Evolutionary conservation across 2,888 invertebrate genomes (phyloP).

Genomic region (Drosophila borborema): DNA sequence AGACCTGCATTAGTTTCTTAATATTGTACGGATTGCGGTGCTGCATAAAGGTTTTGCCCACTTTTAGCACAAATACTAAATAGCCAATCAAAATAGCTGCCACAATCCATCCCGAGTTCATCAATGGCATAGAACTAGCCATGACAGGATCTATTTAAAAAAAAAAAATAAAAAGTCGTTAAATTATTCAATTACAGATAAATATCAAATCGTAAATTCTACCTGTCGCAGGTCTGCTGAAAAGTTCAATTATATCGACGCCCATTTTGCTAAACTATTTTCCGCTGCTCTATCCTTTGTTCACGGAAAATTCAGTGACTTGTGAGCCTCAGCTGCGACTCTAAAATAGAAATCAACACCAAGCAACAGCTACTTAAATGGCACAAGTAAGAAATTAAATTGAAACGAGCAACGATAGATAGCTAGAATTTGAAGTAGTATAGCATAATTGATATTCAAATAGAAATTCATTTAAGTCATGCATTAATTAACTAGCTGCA

Average conservation of each 20-base stretch:
- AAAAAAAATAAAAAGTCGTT: no score
- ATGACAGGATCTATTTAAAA: slow-evolving; percentile 7
- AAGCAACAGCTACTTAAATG: neutral
- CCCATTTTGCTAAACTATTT: neutral
- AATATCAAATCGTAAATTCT: neutral
- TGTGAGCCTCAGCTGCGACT: neutral
- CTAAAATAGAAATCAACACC: neutral
- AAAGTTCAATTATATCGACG: neutral
- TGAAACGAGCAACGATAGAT: neutral
- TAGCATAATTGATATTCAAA: neutral
- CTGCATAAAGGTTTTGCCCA: slow-evolving; percentile 91
- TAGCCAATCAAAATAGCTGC: slow-evolving; percentile 88
- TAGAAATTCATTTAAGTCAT: neutral
- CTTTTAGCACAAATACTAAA: slow-evolving; percentile 90
- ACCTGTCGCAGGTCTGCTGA: slow-evolving; percentile 1
- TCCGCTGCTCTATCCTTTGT: no score
- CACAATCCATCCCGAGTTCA: slow-evolving; percentile 90
- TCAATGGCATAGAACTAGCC: slow-evolving; percentile 86
- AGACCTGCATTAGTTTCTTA: slow-evolving; percentile 89
- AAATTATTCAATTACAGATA: no score
- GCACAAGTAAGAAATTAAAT: neutral
- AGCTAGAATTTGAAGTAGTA: no score
- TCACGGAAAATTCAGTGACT: neutral
- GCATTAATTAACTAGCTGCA: neutral
- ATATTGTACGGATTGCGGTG: slow-evolving; percentile 90